These are phyloP conservation scores for Lagria hirta DNA, from an alignment of 2,888 invertebrate species.

Conservation along the genomic window DNA sequence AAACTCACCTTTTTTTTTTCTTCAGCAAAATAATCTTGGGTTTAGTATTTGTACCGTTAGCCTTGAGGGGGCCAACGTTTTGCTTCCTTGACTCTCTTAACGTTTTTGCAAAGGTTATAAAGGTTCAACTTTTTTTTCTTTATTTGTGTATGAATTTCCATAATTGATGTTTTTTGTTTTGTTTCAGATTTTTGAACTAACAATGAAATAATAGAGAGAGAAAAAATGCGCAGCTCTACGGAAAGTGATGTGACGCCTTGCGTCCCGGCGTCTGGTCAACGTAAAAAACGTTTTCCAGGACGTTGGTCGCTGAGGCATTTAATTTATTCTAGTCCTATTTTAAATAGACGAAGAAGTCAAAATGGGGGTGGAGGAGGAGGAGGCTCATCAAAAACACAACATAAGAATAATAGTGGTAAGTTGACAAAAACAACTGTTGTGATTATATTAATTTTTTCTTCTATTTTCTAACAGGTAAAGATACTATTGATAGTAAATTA, in stretches of 20 bases:
- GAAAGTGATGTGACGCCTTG: conserved; percentile 44
- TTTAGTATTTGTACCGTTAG: too few species aligned
- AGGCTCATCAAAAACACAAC: conserved; percentile 41
- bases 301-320: conserved; percentile 70
- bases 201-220: too few species aligned
- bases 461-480: conserved; percentile 52
- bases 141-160: too few species aligned
- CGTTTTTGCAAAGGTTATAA: too few species aligned
- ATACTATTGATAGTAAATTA: conserved; percentile 48
- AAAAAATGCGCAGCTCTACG: conserved; percentile 35
- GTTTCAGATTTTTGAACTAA: too few species aligned
- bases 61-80: too few species aligned
- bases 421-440: neutral
- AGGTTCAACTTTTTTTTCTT: too few species aligned
- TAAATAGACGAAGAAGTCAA: conserved; percentile 62
- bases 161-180: too few species aligned
- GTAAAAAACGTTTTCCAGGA: conserved; percentile 54
- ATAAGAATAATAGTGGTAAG: conserved; percentile 33
- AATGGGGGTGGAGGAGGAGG: conserved; percentile 37
- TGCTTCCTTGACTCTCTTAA: too few species aligned
- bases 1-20: too few species aligned
- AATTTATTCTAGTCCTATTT: conserved; percentile 70
- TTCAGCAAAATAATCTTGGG: too few species aligned
- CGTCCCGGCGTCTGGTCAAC: conserved; percentile 39
- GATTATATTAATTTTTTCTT: conserved; percentile 2